Base-by-base conservation (phyloP, 2,888 invertebrate genomes). In the Hypomecis punctinalis region DNA sequence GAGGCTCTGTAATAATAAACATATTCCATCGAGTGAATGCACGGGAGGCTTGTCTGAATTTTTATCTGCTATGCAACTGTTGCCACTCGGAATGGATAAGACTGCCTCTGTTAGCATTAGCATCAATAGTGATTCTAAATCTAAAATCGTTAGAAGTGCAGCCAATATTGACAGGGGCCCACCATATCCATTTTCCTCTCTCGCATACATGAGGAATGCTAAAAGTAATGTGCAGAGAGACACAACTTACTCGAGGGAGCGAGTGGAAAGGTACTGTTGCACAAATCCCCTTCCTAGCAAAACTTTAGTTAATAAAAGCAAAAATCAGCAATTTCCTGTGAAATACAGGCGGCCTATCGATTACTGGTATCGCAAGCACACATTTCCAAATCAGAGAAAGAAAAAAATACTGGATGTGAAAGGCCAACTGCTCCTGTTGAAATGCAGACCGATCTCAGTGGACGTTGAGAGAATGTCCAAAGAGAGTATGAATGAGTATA, bases 381-480 rank as follows among this genome's bases (percentile, higher is more conserved):
- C 82, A 37, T 93, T 93, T 71, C 90, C 92, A 2, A 68, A 86
- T 63, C 93, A 93, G 71, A 82, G 92, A 66, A 85, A 89, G 23
- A 93, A 92, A 74, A 80, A 81, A 75, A 76, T 92, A 71, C 83
- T 93, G 10, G 90, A 89, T 77, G 61, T 93, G 54, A 88, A 88
- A 59, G 88, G 83, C 47, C 94, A 94, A 76, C 76, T 94, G 65
- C 79, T 94, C 59, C 85, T 91, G 60, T 78, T 94, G 40, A 89
- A 93, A 61, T 94, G 94, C 77, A 91, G 86, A 77, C 92, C 93
- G 0, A 77, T 94, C 43, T 82, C 88, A 49, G 94, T 94, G 5
- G 76, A 86, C 23, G 66, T 94, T 35, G 85, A 91, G 7, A 84
- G 86, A 45, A 87, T 94, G 84, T 90, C 90, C 5, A 63, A 79